Conservation (phyloP, 1,140 invertebrate genomes). For the Bombus vancouverensis region DNA sequence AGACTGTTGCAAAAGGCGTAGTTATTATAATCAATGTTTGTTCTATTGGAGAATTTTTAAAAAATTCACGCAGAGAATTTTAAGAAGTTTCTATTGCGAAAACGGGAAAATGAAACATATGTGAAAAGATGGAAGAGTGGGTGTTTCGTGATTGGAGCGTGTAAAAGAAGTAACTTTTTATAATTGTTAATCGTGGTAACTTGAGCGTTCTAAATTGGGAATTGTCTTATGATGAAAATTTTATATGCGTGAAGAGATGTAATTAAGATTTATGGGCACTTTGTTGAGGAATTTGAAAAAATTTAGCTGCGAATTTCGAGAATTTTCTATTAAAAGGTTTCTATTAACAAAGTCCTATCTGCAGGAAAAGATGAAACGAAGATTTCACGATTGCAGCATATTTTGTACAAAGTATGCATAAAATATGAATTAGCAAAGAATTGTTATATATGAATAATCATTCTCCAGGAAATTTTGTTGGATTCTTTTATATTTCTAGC, state of each 20-base stretch:
- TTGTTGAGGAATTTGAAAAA: no score
- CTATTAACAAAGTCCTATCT: no score
- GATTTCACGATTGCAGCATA: no score
- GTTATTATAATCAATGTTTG: background rate
- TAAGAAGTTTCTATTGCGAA: background rate
- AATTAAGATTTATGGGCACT: background rate
- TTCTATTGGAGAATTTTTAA: background rate
- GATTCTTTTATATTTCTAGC: background rate
- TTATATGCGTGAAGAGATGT: background rate
- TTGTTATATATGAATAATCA: background rate
- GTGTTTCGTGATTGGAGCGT: no score
- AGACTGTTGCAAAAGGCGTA: background rate
- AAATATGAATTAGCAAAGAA: background rate
- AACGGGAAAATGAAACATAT: no score
- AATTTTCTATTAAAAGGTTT: no score
- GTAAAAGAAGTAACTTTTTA: background rate
- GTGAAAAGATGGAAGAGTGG: no score
- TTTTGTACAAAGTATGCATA: background rate
- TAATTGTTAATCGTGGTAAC: background rate
- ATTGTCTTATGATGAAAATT: background rate
- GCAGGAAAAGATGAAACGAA: no score
- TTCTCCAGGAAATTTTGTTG: background rate
- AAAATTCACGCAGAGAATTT: background rate
- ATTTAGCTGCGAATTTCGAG: background rate
- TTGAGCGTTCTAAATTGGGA: background rate